Base-by-base conservation (phyloP, 2,888 invertebrate species). In the Rhagophthalmus giganteus region DNA sequence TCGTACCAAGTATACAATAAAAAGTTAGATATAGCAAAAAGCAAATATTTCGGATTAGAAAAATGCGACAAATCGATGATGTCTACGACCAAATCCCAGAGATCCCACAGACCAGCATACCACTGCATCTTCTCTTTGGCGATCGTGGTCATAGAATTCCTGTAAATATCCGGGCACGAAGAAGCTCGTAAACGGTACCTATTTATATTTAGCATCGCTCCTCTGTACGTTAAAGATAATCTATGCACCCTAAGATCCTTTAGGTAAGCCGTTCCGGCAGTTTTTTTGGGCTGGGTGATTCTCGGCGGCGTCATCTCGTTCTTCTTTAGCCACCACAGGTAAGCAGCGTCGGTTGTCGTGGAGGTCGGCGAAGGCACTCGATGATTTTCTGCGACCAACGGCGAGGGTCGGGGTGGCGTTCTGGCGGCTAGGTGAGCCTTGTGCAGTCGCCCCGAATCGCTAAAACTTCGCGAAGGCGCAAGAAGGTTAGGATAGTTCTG, bases 1-100 rank as follows among this genome's bases (percentile, higher is more conserved):
- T 95, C 94, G 74, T 90, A 90, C 89, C 94, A 94, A 65, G 90
- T 87, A 78, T 94, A 94, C 57, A 95, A 79, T 12, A 94, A 79
- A 73, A 94, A 91, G 77, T 94, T 94, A 50, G 93, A 93, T 11
- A 94, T 71, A 13, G 90, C 86, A 76, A 94, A 94, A 40, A 90
- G 76, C 15, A 88, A 76, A 76, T 88, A 91, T 58, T 79, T 81
- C 12, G 80, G 80, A 73, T 90, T 88, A 38, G 79, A 75, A 72
- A 92, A 88, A 76, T 90, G 87, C 0, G 88, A 87, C 70, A 90
- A 84, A 73, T 92, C 90, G 33, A 90, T 78, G 75, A 91, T 88
- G 68, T 90, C 89, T 26, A 84, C 81, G 0, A 84, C 74, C 13
- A 90, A 75, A 67, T 87, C 87, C 83, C 87, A 86, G 67, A 90